A percentile compares a stretch with the other conserved stretches of the same genome.
Evolutionary conservation across 2,113 vertebrate species (phyloP).

Genomic region (Nothocercus julius): DNA sequence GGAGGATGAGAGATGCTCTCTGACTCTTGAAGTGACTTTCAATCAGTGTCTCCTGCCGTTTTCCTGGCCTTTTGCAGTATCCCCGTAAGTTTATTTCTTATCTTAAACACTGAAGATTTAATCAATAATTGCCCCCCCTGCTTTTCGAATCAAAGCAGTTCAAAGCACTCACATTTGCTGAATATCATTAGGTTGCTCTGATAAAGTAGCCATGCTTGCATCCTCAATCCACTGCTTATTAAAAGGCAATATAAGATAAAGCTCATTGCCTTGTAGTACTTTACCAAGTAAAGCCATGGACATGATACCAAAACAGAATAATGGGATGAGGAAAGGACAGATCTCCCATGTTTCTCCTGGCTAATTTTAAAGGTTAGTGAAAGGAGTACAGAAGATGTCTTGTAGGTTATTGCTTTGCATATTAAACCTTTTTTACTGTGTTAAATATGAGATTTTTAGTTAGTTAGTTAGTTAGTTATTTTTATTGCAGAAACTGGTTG

Average conservation of each 20-base stretch:
- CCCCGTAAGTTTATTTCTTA: neutral
- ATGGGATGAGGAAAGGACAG: neutral
- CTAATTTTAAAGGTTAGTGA: neutral
- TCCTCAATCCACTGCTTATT: conserved; percentile 1
- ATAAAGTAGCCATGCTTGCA: conserved; percentile 6
- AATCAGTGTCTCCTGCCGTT: neutral
- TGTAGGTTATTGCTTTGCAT: neutral
- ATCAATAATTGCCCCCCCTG: neutral
- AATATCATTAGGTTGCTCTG: neutral
- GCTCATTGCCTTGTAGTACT: neutral
- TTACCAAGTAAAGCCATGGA: neutral
- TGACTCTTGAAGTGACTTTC: neutral
- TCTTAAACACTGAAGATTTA: neutral
- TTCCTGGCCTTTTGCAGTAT: neutral
- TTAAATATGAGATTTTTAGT: neutral
- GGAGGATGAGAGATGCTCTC: neutral
- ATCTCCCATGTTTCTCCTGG: neutral
- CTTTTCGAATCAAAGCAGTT: neutral
- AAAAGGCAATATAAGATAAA: neutral
- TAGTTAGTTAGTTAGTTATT: neutral
- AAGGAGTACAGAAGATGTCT: neutral
- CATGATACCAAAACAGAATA: accelerated
- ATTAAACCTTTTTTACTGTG: neutral
- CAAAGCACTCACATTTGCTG: neutral
- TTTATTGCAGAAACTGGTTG: neutral